Evolutionary conservation across 2,888 invertebrate genomes (phyloP), one percentile per base, ranked within the genome.

Genomic region (Eupeodes latifasciatus): DNA sequence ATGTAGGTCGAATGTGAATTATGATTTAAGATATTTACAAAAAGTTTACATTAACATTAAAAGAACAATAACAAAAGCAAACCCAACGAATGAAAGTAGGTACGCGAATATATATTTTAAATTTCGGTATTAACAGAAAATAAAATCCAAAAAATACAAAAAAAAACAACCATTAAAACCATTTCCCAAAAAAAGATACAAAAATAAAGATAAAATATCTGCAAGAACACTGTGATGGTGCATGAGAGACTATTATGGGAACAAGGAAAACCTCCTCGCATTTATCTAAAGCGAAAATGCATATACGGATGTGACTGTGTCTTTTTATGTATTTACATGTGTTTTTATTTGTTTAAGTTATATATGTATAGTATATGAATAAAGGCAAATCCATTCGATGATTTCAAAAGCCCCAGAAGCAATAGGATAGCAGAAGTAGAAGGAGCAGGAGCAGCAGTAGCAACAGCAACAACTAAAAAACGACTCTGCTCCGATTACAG

Each of bases 161-260:
- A 27, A 71, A 83, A 83, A 83, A 83, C 86, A 86, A 87, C 84
- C 87, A 87, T 77, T 74, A 84, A 76, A 82, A 79, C 77, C 72
- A 69, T 72, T 80, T 62, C 84, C 61, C 64, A 66, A 74, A 67
- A 79, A 55, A 40, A 53, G 7, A 62, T 14, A 74, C 34, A 61
- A 51, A 61, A 3, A 19, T 19, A 64, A 14, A 79, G n/a, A 61
- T 67, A 69, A 64, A 47, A 66, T 72, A n/a, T 77, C 67, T 80
- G 86, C 71, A 75, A 62, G 79, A 83, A 79, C 64, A 14, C 4
- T 67, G 44, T 64, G 78, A 75, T 36, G 40, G 80, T 77, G 77
- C 62, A 80, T 87, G 72, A 87, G 40, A 40, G 6, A 7, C 59
- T 66, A 83, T n/a, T 47, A 67, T 71, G 80, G 80, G 71, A 84